phyloP scores from a whole-genome alignment of 2,888 invertebrate species.

The Agelastica alni region DNA sequence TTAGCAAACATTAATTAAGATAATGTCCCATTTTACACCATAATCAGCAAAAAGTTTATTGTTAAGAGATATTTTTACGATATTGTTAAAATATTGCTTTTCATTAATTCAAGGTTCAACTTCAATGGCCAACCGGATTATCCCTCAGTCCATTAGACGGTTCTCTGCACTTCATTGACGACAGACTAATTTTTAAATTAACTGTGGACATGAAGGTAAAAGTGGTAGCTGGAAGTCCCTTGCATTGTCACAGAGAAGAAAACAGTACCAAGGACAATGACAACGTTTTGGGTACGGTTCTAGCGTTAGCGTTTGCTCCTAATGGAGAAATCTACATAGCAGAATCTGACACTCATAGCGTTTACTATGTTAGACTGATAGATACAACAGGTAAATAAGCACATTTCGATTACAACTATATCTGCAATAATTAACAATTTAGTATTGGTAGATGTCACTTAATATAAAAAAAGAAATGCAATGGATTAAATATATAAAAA shows the following conservation, averaged over 20 bases:
- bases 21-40: too few species aligned
- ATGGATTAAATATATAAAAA: too few species aligned
- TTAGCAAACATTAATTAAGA: too few species aligned
- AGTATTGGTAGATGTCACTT: too few species aligned
- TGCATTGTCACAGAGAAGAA: conserved; percentile 74
- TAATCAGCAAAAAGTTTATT: too few species aligned
- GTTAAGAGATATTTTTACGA: too few species aligned
- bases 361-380: conserved; percentile 81
- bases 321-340: conserved; percentile 92
- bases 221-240: conserved; percentile 92
- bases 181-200: conserved; percentile 86
- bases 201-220: conserved; percentile 91
- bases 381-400: conserved; percentile 76
- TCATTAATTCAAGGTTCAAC: too few species aligned
- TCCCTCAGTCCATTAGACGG: conserved; percentile 94
- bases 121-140: conserved; percentile 98
- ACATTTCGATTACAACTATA: too few species aligned
- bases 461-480: too few species aligned
- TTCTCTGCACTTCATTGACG: conserved; percentile 93
- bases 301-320: conserved; percentile 88
- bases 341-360: conserved; percentile 86
- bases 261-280: conserved; percentile 45
- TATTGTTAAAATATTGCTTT: too few species aligned
- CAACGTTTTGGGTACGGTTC: conserved; percentile 73
- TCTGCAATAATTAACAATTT: too few species aligned